Conservation (phyloP, 2,888 invertebrate species). For the Zhuqinia jingwanae region DNA sequence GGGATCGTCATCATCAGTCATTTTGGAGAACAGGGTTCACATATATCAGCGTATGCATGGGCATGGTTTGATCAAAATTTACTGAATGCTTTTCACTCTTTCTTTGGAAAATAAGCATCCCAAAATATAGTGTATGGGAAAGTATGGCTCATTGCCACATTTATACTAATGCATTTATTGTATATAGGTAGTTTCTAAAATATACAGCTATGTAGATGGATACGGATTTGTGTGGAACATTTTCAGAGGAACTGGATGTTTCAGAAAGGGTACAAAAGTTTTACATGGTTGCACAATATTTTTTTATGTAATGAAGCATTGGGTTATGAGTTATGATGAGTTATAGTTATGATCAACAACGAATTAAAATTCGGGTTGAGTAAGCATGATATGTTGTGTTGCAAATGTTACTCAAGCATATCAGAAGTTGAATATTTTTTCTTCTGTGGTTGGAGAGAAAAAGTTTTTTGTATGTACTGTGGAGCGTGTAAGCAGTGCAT, state of each 20-base stretch:
- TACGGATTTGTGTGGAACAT: too few relatives aligned
- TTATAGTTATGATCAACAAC: not conserved
- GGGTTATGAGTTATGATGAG: too few relatives aligned
- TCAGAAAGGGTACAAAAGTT: too few relatives aligned
- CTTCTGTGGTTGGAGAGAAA: not conserved
- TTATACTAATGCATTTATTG: too few relatives aligned
- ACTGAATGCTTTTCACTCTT: conserved; percentile 2
- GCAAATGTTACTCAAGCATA: not conserved
- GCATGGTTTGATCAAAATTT: conserved; percentile 27
- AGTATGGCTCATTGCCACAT: not conserved
- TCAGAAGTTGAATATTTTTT: not conserved
- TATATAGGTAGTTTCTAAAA: too few relatives aligned
- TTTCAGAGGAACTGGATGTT: too few relatives aligned
- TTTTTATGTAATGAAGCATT: too few relatives aligned
- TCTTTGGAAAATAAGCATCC: too few relatives aligned
- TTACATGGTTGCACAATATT: too few relatives aligned
- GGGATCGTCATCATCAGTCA: not conserved
- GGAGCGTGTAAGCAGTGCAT: not conserved
- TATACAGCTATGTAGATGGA: too few relatives aligned
- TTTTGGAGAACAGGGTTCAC: not conserved
- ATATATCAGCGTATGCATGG: not conserved
- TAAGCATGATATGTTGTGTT: not conserved
- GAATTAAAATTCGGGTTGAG: not conserved
- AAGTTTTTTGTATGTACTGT: not conserved
- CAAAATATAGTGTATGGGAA: too few relatives aligned